Base-by-base conservation (phyloP, 1,140 invertebrate species). In the Steinernema khuongi region DNA sequence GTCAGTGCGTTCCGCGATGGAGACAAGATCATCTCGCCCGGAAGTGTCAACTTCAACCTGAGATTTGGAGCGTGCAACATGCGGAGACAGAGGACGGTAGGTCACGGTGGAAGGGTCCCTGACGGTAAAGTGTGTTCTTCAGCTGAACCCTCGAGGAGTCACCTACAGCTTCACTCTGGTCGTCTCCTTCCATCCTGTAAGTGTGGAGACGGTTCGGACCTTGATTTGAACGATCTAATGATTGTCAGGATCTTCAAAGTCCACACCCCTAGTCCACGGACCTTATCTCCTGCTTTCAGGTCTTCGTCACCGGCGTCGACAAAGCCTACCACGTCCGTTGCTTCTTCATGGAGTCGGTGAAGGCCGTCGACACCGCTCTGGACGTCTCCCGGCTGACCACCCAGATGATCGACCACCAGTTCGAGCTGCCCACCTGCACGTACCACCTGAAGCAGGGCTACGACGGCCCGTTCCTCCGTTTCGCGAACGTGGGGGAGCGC, bases 21-120 rank as follows among this genome's bases (percentile, higher is more conserved):
- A 26, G 72, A 70, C 31, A 69, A 60, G 50, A 60, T 60, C 50
- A 60, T 60, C 22, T 11, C 11, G 22, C 50, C 50, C 1, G 30
- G 28, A 22, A 50, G 31, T 2, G 68, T 30, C 1, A 80, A 82
- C 26, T 81, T 83, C 50, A 72, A 73, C 18, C 68, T 84, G 1
- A 76, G 77, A 29, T 84, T 84, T 68, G 83, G 83, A 31, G 81
- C 79, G 7, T 84, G 83, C 41, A 85, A 85, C 30, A 84, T 84
- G 83, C 71, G 83, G 0, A 36, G 82, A 26, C 82, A 84, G 68
- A 30, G 82, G 70, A 75, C 79, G n/a, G 81, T 81, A 22, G 19
- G 80, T 19, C 18, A 2, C 31, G 22, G 11, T 28, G 26, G 69
- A 30, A 0, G 31, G 26, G 29, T 29, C n/a, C 30, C 1, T 2